Base-by-base conservation (phyloP, 2,888 invertebrate species). In the Drosophila peninsularis region DNA sequence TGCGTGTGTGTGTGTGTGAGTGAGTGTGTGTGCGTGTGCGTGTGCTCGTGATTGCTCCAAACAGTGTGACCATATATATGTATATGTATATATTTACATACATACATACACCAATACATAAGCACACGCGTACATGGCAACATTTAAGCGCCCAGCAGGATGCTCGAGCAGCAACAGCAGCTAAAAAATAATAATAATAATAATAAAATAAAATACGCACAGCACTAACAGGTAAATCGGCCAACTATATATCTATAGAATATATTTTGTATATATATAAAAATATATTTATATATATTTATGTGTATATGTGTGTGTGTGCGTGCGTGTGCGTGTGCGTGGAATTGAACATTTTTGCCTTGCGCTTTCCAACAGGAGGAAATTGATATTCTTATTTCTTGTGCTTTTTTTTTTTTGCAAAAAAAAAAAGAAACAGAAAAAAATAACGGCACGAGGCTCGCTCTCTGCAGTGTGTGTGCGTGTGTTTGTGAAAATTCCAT, bases 321-420 rank as follows among this genome's bases (percentile, higher is more conserved):
- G 36, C 24, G 42, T 27, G 54, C 39, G 50, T 56, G 45, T 76
- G 83, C 61, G 68, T 64, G 65, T 58, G 78, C 57, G 67, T 80
- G 78, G 74, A 71, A 79, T 69, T 73, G 57, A 75, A 77, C 65
- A 71, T 73, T 75, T 74, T 69, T 81, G 72, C 61, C 65, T 70
- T 76, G 68, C 76, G 77, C 82, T 78, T 84, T 82, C 82, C 82
- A 82, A 84, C 76, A 81, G 80, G 66, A 75, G 86, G 88, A 84
- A 86, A 84, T 88, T 88, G 83, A 88, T 84, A 84, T 84, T 84
- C 88, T 86, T 88, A 82, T 84, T 84, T 86, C 86, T 86, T 82
- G 85, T 82, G 82, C 79, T 75, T 76, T 75, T 75, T 76, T 75
- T 75, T 75, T 75, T 75, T 78, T 79, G 75, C 79, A 78, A 77